phyloP scores from a whole-genome alignment of 2,888 invertebrate species.

The Patella caerulea region DNA sequence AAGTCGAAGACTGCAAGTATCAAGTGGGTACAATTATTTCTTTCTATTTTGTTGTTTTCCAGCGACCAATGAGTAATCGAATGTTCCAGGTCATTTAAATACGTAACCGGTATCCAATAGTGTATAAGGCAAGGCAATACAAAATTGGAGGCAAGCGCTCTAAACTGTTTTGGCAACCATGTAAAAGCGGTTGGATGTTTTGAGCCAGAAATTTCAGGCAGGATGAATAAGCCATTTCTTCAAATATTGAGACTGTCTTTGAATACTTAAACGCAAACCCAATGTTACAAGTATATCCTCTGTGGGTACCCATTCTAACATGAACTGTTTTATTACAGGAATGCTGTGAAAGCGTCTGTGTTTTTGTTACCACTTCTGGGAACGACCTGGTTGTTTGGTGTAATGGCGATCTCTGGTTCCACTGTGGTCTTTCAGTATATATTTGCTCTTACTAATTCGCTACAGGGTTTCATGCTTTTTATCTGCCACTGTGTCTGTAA shows the following conservation, averaged over 20 bases:
- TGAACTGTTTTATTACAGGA: slow-evolving; percentile 29
- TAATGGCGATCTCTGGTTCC: slow-evolving; percentile 43
- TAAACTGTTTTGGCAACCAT: too few relatives aligned
- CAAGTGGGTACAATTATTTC: slow-evolving; percentile 6
- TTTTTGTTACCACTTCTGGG: slow-evolving; percentile 53
- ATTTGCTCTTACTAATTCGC: slow-evolving; percentile 51
- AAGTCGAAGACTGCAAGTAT: slow-evolving; percentile 15
- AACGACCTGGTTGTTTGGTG: slow-evolving; percentile 54
- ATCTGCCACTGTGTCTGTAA: slow-evolving; percentile 51
- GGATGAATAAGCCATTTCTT: too few relatives aligned
- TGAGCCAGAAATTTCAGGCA: too few relatives aligned
- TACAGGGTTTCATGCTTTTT: slow-evolving; percentile 56
- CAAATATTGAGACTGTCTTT: too few relatives aligned
- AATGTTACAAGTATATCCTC: too few relatives aligned
- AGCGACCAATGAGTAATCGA: not conserved
- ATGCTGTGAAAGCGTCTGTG: slow-evolving; percentile 44
- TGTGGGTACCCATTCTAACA: too few relatives aligned
- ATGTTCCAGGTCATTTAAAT: not conserved
- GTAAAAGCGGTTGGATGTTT: too few relatives aligned
- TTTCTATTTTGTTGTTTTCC: not conserved
- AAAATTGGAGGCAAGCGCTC: too few relatives aligned
- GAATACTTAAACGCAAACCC: too few relatives aligned
- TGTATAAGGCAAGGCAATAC: too few relatives aligned
- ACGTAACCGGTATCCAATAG: not conserved
- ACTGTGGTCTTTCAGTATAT: slow-evolving; percentile 51